Evolutionary conservation across 2,797 vertebrate species (phyloP).

Genomic region (Gymnothorax reevesii): DNA sequence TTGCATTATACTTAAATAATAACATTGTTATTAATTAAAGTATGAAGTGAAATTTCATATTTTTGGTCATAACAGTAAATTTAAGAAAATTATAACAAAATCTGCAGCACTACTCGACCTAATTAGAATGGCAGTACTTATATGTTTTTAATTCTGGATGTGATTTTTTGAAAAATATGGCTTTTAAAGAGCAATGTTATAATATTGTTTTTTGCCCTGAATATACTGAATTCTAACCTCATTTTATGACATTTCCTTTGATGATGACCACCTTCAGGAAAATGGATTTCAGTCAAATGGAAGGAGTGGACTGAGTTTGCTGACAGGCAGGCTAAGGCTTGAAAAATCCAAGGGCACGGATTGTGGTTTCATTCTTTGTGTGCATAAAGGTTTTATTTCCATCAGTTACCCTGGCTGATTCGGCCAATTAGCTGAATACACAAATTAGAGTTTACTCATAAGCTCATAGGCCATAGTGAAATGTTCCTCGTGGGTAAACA

Average conservation of each 20-base stretch:
- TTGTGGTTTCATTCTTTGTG: background rate
- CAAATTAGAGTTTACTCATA: background rate
- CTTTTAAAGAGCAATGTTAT: slow-evolving; percentile 18
- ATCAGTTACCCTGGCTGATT: background rate
- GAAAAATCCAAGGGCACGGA: background rate
- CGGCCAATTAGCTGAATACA: background rate
- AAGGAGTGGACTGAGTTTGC: slow-evolving; percentile 1
- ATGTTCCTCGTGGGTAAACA: background rate
- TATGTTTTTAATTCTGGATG: background rate
- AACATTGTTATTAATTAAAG: too few relatives aligned
- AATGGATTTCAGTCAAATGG: slow-evolving; percentile 14
- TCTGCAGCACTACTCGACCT: too few relatives aligned
- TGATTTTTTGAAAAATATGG: slow-evolving; percentile 11
- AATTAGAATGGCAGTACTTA: too few relatives aligned
- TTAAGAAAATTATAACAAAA: too few relatives aligned
- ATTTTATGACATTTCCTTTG: background rate
- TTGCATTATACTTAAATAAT: too few relatives aligned
- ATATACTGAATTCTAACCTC: slow-evolving; percentile 16
- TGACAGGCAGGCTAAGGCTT: background rate
- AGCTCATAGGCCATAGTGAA: background rate
- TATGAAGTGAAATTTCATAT: too few relatives aligned
- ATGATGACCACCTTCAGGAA: slow-evolving; percentile 5
- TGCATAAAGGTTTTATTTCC: background rate
- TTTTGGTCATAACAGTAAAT: too few relatives aligned
- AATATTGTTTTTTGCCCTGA: slow-evolving; percentile 15